These are phyloP conservation scores for Palaemon carinicauda DNA, from an alignment of 1,140 invertebrate species.

Conservation along the genomic window DNA sequence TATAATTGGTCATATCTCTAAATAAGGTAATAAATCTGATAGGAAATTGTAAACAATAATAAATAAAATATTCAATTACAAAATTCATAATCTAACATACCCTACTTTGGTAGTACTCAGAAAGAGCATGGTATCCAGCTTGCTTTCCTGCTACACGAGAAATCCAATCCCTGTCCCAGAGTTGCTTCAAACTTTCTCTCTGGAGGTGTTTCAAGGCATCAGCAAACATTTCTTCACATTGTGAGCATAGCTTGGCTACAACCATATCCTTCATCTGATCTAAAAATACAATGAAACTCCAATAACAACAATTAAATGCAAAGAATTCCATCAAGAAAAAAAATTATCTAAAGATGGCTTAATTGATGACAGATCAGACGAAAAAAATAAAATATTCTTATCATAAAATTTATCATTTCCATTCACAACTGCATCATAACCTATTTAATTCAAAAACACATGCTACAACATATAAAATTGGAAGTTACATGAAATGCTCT, in stretches of 20 bases:
- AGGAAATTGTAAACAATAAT: not conserved
- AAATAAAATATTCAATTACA: not conserved
- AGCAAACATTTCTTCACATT: slow-evolving; percentile 92
- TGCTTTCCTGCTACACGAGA: slow-evolving; percentile 78
- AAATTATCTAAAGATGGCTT: too few species aligned
- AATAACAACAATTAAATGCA: too few species aligned
- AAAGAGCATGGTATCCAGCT: slow-evolving; percentile 84
- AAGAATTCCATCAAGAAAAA: too few species aligned
- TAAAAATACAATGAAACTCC: not conserved
- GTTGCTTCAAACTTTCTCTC: slow-evolving; percentile 80
- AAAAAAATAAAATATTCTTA: too few species aligned
- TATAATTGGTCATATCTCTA: too few species aligned
- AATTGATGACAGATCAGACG: too few species aligned
- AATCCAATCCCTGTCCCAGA: slow-evolving; percentile 93
- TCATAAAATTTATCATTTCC: too few species aligned
- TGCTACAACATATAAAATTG: too few species aligned
- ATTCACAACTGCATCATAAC: too few species aligned
- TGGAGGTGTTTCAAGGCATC: slow-evolving; percentile 90
- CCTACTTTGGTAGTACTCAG: slow-evolving; percentile 88
- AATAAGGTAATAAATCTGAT: not conserved
- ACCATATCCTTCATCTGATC: slow-evolving; percentile 86
- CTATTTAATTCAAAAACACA: too few species aligned
- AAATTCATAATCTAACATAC: slow-evolving; percentile 15
- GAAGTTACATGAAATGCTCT: too few species aligned
- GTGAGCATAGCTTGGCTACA: slow-evolving; percentile 89